Evolutionary conservation across 2,888 invertebrate genomes (phyloP), one percentile per base, ranked within the genome.

Genomic region (Spilosoma lubricipeda): DNA sequence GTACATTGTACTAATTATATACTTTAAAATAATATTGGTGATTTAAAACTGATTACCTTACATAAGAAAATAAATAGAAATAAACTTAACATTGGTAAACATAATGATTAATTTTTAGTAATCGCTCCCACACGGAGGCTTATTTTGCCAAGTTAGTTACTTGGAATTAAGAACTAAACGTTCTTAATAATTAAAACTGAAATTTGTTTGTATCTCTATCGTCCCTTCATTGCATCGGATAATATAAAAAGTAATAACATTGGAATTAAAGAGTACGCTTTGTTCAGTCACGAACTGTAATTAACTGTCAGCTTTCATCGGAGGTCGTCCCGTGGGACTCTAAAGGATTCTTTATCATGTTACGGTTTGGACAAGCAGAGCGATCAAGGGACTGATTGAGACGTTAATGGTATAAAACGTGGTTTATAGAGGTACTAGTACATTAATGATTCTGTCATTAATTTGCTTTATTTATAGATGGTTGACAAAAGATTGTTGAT

Each of bases 231-330:
- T 70, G 76, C 65, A 27, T 70, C 70, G 72, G 52, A 5, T 63
- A 8, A 5, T 45, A 4, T 72, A 70, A 75, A 65, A 45, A 36
- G 71, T 72, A 79, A 81, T 77, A 65, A 70, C 72, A 68, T 78
- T 77, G 67, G 75, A 78, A 73, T 70, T 71, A 72, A 71, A 75
- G 63, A 69, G 65, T 18, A 52, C 67, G 45, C 72, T 81, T 85
- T 83, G 85, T 85, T 69, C 72, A 73, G 69, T 52, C 75, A 56
- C 73, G 72, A 72, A 69, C 23, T 68, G 75, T 83, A 85, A 85
- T 82, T 84, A 84, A 84, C 77, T 78, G 72, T 70, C 74, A 3
- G 80, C 75, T 80, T 80, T 83, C 79, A 72, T 81, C 72, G 52
- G 27, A 20, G 42, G 76, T 73, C 52, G 75, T 74, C 79, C 77